These are phyloP conservation scores for Petrocephalus schoutedeni DNA, from an alignment of 2,797 vertebrate species.

Conservation along the genomic window DNA sequence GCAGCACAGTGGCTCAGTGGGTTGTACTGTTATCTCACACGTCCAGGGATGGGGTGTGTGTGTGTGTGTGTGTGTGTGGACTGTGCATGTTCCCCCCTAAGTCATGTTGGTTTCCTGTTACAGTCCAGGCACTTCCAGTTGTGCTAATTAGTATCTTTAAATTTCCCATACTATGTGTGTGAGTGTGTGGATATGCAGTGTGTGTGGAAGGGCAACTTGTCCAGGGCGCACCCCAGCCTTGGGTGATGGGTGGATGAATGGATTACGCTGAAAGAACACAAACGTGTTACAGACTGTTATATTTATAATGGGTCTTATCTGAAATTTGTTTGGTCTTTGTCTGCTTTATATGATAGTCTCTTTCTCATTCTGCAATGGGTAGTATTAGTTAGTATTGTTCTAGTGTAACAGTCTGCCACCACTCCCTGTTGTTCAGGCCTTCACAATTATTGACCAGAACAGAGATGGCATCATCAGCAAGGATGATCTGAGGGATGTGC, in stretches of 20 bases:
- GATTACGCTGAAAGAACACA: neutral
- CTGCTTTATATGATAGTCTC: neutral
- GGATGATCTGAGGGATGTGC: constrained; percentile 83
- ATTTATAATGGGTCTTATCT: neutral
- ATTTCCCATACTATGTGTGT: neutral
- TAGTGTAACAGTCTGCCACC: neutral
- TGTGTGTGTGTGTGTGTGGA: neutral
- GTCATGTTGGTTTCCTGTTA: neutral
- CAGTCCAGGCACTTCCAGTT: neutral
- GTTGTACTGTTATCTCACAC: neutral
- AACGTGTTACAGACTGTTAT: neutral
- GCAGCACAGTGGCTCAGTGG: neutral
- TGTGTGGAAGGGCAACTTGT: neutral
- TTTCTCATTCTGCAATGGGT: neutral
- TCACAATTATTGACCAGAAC: constrained; percentile 94
- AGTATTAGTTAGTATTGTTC: neutral
- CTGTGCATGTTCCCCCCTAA: neutral
- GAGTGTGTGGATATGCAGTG: neutral
- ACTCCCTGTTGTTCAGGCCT: constrained; percentile 62
- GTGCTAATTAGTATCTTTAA: neutral
- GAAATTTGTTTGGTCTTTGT: neutral
- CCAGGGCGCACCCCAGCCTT: neutral
- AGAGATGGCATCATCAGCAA: constrained; percentile 92
- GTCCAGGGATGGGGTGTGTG: neutral
- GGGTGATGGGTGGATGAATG: neutral